Evolutionary conservation across 2,888 invertebrate genomes (phyloP), one percentile per base, ranked within the genome.

Genomic region (Drosophila nr. perissopoda): DNA sequence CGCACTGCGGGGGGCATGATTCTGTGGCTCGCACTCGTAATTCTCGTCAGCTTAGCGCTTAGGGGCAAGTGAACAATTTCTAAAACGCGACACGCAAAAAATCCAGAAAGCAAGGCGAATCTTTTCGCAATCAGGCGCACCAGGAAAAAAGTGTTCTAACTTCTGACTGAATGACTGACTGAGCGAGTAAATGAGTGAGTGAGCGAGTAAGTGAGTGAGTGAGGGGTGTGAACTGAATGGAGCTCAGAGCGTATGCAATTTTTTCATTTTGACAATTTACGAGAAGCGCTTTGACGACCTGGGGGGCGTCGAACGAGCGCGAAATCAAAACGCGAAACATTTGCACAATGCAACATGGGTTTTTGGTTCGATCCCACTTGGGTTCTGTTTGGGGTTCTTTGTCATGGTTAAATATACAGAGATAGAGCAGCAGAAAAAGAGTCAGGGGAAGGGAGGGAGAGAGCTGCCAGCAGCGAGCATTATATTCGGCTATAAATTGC

Each of bases 401-500:
- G 33, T 36, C 61, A 72, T 60, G 65, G 70, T 71, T 71, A 65
- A 45, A 29, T 31, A 51, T n/a, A 31, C n/a, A 51, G 29, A 51
- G 27, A 51, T 51, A 51, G 31, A 18, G n/a, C 27, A 4, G 10
- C 29, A 29, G 51, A 51, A 6, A 25, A 16, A 10, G 21, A 25
- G 16, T 4, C 16, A 53, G 5, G 8, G 16, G 31, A 13, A 31
- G 31, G 29, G 66, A 36, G 64, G n/a, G 65, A 61, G 48, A 27
- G 51, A 21, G 25, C 31, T 64, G 80, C 72, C 81, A 67, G 73
- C 56, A 73, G 80, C 75, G 62, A 62, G 76, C 76, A 78, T 76
- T 81, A 85, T 83, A 87, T 83, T 86, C 82, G 88, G 82, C 83
- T 78, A 87, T 88, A 87, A 88, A 87, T 87, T 88, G 87, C 88